These are phyloP conservation scores for Parthenolecanium corni DNA, from an alignment of 2,888 invertebrate species.

Conservation along the genomic window DNA sequence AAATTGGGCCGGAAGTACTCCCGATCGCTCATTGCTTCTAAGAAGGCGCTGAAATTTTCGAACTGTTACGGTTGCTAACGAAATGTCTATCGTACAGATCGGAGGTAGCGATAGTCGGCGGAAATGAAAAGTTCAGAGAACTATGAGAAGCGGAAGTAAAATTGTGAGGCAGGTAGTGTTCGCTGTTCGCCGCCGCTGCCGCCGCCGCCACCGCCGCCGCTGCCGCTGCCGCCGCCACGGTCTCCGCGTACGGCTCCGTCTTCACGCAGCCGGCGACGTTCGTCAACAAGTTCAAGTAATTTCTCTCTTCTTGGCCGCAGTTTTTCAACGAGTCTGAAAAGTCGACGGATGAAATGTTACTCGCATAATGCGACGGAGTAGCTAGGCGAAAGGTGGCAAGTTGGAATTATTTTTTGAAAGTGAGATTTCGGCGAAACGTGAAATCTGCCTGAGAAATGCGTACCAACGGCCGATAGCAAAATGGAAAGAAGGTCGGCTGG, in stretches of 20 bases:
- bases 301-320: constrained; percentile 10
- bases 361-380: too few relatives aligned
- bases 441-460: too few relatives aligned
- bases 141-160: constrained; percentile 15
- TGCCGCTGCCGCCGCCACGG: not conserved
- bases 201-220: too few relatives aligned
- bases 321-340: constrained; percentile 17
- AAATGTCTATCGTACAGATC: constrained; percentile 22
- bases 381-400: too few relatives aligned
- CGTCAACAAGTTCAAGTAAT: constrained; percentile 9
- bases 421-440: too few relatives aligned
- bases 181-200: not conserved
- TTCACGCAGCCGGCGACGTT: constrained; percentile 6
- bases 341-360: not conserved
- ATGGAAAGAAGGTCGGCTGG: too few relatives aligned
- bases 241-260: constrained; percentile 13
- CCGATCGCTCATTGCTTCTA: too few relatives aligned
- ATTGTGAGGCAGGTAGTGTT: constrained; percentile 16
- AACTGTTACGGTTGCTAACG: constrained; percentile 5
- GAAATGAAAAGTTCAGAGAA: constrained; percentile 15
- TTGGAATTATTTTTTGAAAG: too few relatives aligned
- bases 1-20: too few relatives aligned
- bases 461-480: too few relatives aligned
- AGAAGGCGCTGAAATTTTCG: constrained; percentile 15
- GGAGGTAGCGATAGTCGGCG: not conserved